phyloP scores from a whole-genome alignment of 1,140 invertebrate species.

The Heliconius nattereri region DNA sequence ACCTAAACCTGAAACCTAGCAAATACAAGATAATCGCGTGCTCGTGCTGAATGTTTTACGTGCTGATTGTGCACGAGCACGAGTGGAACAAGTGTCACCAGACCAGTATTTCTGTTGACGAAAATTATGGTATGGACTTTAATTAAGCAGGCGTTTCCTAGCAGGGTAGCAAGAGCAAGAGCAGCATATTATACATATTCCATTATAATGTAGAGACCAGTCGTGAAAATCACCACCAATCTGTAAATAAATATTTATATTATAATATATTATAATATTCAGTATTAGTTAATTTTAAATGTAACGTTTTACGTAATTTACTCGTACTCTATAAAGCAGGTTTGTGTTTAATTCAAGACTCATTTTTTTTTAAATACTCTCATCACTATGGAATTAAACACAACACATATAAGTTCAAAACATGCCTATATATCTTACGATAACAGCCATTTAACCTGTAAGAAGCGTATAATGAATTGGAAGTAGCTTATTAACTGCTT shows the following conservation, averaged over 20 bases:
- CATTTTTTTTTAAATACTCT: neutral
- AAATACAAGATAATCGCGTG: constrained; percentile 63
- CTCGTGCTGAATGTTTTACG: constrained; percentile 23
- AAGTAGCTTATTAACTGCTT: constrained; percentile 7
- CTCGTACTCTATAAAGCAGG: neutral
- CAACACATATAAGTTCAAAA: neutral
- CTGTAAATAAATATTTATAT: neutral
- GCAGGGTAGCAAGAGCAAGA: no score
- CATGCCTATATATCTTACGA: neutral
- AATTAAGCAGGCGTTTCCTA: no score
- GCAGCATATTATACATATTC: no score
- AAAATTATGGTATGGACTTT: neutral
- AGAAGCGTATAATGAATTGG: constrained; percentile 7
- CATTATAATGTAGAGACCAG: no score
- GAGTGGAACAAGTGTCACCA: neutral
- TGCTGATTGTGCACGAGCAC: constrained; percentile 19
- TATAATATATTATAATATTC: neutral
- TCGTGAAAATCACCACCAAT: neutral
- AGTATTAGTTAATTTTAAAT: neutral
- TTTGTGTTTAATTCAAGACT: neutral
- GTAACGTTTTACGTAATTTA: neutral
- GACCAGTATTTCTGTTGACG: neutral
- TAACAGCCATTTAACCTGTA: constrained; percentile 3
- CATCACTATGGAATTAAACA: neutral
- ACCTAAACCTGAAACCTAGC: constrained; percentile 63